Evolutionary conservation across 2,113 vertebrate genomes (phyloP).

Genomic region (Perca fluviatilis): DNA sequence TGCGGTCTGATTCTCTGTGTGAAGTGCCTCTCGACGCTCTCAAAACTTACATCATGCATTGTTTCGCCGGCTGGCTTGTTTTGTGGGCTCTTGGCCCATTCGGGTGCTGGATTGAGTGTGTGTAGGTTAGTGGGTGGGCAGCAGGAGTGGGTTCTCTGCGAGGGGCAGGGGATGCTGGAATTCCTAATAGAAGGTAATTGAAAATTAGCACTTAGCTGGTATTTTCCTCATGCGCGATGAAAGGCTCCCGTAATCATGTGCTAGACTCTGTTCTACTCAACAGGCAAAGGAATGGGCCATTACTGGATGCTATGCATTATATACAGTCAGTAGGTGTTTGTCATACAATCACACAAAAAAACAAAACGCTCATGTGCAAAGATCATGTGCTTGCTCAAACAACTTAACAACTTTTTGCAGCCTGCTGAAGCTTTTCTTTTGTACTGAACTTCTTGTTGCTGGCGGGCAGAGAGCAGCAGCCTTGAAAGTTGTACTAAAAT

Average conservation of each 20-base stretch:
- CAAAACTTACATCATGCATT: slow-evolving; percentile 76
- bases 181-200: slow-evolving; percentile 81
- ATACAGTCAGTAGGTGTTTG: slow-evolving; percentile 14
- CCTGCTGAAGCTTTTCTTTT: neutral
- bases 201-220: slow-evolving; percentile 75
- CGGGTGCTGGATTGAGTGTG: slow-evolving; percentile 66
- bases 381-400: neutral
- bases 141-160: slow-evolving; percentile 72
- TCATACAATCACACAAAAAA: neutral
- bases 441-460: slow-evolving; percentile 13
- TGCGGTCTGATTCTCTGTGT: slow-evolving; percentile 55
- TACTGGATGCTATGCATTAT: slow-evolving; percentile 37
- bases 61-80: slow-evolving; percentile 60
- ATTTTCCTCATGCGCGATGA: slow-evolving; percentile 43
- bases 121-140: slow-evolving; percentile 76
- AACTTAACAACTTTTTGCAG: slow-evolving; percentile 17
- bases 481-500: slow-evolving; percentile 65
- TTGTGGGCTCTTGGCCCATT: slow-evolving; percentile 65
- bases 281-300: slow-evolving; percentile 27
- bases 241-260: slow-evolving; percentile 67
- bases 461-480: slow-evolving; percentile 39
- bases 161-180: slow-evolving; percentile 64
- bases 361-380: neutral
- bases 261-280: slow-evolving; percentile 58
- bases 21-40: slow-evolving; percentile 72